phyloP scores from a whole-genome alignment of 2,797 vertebrate species.

The Salarias fasciatus region DNA sequence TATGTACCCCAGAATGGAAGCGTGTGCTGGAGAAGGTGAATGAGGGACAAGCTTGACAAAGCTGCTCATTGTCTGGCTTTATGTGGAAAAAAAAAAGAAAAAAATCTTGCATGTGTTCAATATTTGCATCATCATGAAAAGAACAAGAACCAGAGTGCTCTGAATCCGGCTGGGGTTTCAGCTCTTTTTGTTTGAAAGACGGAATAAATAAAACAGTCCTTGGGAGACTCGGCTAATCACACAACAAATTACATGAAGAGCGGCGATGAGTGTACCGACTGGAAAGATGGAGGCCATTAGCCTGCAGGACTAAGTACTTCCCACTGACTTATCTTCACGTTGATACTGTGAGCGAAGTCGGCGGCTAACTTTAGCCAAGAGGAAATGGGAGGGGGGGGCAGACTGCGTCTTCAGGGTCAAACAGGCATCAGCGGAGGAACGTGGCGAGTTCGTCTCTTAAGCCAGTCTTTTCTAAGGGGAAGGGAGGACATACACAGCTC shows the following conservation, averaged over 20 bases:
- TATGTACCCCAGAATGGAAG: conserved; percentile 7
- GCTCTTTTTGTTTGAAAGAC: conserved; percentile 22
- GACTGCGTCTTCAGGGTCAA: conserved; percentile 31
- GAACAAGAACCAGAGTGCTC: conserved; percentile 11
- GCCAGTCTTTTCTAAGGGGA: conserved; percentile 11
- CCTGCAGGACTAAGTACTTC: conserved; percentile 38
- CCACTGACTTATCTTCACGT: conserved; percentile 51
- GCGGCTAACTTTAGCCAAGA: conserved; percentile 66
- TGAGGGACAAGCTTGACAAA: conserved; percentile 55
- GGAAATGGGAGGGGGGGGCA: conserved; percentile 65
- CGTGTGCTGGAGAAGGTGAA: conserved; percentile 43
- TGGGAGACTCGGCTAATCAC: conserved; percentile 21
- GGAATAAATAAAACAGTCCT: conserved; percentile 21
- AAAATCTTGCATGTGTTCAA: conserved; percentile 40
- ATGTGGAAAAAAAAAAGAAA: conserved; percentile 54
- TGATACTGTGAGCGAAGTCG: conserved; percentile 49
- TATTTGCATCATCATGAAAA: conserved; percentile 53
- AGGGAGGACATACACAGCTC: conserved; percentile 13
- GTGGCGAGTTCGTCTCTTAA: conserved; percentile 22
- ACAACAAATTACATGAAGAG: conserved; percentile 38
- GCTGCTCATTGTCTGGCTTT: conserved; percentile 62
- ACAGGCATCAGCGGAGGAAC: conserved; percentile 31
- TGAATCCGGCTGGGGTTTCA: conserved; percentile 16
- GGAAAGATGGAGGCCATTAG: conserved; percentile 45
- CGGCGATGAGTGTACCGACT: neutral